These are phyloP conservation scores for Macrotis lagotis DNA, from an alignment of 2,113 vertebrate species.

Conservation along the genomic window DNA sequence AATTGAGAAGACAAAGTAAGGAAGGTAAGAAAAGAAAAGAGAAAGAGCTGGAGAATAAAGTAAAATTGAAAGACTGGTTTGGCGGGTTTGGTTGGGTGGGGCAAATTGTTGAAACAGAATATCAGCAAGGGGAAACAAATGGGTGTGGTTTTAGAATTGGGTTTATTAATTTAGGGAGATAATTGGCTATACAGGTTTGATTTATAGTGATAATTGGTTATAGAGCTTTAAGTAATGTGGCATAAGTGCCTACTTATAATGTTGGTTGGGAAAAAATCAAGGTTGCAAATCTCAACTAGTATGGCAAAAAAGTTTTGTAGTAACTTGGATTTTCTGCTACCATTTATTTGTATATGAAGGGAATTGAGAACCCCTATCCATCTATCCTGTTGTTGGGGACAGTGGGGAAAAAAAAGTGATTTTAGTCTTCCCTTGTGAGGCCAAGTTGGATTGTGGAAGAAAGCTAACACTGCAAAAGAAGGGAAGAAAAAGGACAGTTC, in stretches of 20 bases:
- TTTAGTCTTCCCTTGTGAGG: not conserved
- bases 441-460: not conserved
- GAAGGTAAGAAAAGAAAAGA: no score
- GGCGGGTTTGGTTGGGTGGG: not conserved
- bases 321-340: not conserved
- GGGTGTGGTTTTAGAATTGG: not conserved
- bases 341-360: not conserved
- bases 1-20: not conserved
- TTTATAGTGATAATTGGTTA: no score
- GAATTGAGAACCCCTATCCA: not conserved
- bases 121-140: not conserved
- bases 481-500: not conserved
- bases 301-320: not conserved
- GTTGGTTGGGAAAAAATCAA: not conserved
- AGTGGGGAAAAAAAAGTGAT: not conserved
- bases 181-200: no score
- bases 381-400: not conserved
- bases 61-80: not conserved
- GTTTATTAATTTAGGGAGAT: not conserved
- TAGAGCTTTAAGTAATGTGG: no score
- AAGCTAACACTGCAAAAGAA: not conserved
- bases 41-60: not conserved
- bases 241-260: not conserved
- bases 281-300: not conserved
- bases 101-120: not conserved